A percentile compares a stretch with the other conserved stretches of the same genome.
phyloP scores from a whole-genome alignment of 2,888 invertebrate species.

The Chloromyia formosa region DNA sequence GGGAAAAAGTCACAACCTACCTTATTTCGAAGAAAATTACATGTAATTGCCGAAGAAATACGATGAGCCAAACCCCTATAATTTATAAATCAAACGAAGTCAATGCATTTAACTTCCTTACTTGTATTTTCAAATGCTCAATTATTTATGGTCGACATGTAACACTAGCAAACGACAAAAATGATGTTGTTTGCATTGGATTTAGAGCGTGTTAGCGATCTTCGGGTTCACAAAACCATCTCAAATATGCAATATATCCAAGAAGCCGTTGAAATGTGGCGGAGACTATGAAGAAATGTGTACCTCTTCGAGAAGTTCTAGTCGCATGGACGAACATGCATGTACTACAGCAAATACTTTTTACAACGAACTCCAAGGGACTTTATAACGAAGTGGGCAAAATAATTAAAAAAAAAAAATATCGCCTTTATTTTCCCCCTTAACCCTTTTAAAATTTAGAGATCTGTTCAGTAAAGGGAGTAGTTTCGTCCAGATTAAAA shows the following conservation, averaged over 20 bases:
- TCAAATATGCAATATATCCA: background rate
- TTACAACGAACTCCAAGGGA: no score
- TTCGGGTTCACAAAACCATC: background rate
- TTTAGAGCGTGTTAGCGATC: background rate
- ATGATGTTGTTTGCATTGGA: background rate
- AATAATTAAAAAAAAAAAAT: no score
- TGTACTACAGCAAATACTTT: no score
- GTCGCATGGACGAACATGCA: background rate
- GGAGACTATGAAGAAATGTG: background rate
- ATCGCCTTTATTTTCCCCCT: no score
- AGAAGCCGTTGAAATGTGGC: conserved; percentile 20
- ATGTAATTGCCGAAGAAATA: background rate
- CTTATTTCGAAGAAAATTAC: background rate
- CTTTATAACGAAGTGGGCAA: no score
- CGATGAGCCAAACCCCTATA: background rate
- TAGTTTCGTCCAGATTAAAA: no score
- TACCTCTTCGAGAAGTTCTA: background rate
- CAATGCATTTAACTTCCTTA: conserved; percentile 15
- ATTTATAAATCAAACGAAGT: conserved; percentile 1
- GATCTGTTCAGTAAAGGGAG: no score
- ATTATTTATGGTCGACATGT: background rate
- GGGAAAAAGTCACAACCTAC: no score
- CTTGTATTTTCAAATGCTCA: background rate
- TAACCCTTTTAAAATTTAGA: no score
- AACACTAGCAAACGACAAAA: background rate